These are phyloP conservation scores for Vanacampus margaritifer DNA, from an alignment of 2,113 vertebrate genomes.

Conservation along the genomic window DNA sequence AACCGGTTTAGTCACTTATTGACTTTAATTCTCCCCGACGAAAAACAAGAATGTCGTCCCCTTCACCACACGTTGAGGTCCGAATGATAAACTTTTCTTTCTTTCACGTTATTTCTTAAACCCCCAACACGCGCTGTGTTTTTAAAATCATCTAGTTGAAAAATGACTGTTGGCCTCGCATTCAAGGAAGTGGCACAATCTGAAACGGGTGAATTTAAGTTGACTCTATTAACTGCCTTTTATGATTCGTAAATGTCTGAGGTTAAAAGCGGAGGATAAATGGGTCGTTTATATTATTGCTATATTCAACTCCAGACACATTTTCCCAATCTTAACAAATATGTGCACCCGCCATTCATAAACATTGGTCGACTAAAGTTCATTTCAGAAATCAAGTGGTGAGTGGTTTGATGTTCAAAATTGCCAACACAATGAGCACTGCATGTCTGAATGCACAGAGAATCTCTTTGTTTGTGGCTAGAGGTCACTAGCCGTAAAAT, in stretches of 20 bases:
- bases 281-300: conserved; percentile 5
- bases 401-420: conserved; percentile 1
- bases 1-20: conserved; percentile 53
- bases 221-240: neutral
- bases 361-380: conserved; percentile 27
- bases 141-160: neutral
- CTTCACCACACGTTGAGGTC: neutral
- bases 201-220: neutral
- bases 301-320: neutral
- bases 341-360: conserved; percentile 29
- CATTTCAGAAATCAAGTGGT: conserved; percentile 23
- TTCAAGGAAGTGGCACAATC: neutral
- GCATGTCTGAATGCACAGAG: neutral
- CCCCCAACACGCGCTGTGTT: neutral
- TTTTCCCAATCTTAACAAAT: neutral
- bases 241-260: neutral
- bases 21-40: conserved; percentile 11
- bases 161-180: neutral
- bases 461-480: neutral
- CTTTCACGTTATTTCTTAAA: neutral
- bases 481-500: neutral
- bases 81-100: neutral
- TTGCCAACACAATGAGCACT: neutral
- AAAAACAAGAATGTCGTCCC: neutral
- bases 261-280: neutral